Evolutionary conservation across 64 coral and sea anemone species (phyloP), one percentile per base, ranked within the genome.

Genomic region (Cladopsammia gracilis): DNA sequence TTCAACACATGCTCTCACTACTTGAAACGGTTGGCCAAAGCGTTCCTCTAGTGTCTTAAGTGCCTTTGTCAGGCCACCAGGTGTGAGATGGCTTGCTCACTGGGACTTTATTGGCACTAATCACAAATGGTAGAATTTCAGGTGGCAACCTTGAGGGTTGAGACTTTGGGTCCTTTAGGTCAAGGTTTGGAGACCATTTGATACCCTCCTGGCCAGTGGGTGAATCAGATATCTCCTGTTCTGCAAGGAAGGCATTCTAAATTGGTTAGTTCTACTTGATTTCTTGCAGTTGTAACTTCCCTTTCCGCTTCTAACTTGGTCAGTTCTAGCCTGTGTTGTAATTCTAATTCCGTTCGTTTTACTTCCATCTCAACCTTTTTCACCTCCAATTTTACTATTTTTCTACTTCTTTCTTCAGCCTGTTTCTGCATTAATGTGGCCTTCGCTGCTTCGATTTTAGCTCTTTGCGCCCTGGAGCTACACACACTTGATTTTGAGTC

Each of bases 221-320:
- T 10, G 42, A 25, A 34, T 72, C 70, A 72, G 70, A 72, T 10
- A 72, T 72, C 42, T 23, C 48, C 25, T 58, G 53, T 78, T 78
- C 53, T 58, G 48, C 2, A 13, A 54, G 76, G 19, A 54, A 78
- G 20, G 76, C 76, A n/a, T 23, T 78, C 76, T 54, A 78, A 47
- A 7, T 58, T 78, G 76, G 76, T 47, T 78, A 78, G 53, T 22
- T 78, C 76, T 54, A 14, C 76, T 15, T 78, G 76, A 58, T 78
- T 47, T 43, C 76, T 78, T 78, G 76, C 76, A 49, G 76, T 47
- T 23, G 16, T 23, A 78, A 78, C 76, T 18, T 53, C 50, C 4
- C 12, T 78, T 78, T 78, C 76, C 8, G 76, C 76, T 10, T 72
- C 70, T 13, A 72, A 34, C 42, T 72, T n/a, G n/a, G n/a, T n/a